Conservation (phyloP, 2,888 invertebrate genomes). For the Pachycephus smyrnensis region DNA sequence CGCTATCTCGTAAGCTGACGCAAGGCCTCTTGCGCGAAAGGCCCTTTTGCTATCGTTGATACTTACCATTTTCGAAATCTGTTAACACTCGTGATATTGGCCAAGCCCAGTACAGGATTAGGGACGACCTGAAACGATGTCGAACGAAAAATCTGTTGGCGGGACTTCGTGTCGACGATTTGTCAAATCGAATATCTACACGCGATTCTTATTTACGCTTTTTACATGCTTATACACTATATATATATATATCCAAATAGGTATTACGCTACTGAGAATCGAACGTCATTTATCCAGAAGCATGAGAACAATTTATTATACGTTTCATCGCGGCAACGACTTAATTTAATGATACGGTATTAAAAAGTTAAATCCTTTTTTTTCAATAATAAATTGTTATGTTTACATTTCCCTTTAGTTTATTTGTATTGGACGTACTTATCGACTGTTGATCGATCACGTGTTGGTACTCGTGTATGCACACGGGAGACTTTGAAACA, state of each 20-base stretch:
- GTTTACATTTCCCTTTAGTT: not conserved
- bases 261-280: too few species aligned
- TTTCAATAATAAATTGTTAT: too few species aligned
- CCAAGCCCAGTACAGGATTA: not conserved
- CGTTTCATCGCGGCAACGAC: too few species aligned
- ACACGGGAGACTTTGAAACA: not conserved
- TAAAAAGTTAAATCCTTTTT: too few species aligned
- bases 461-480: too few species aligned
- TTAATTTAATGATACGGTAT: too few species aligned
- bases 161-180: not conserved
- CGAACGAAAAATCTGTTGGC: not conserved
- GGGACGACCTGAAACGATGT: not conserved
- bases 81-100: not conserved
- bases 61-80: not conserved
- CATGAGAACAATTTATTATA: too few species aligned
- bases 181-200: not conserved
- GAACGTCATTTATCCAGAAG: too few species aligned
- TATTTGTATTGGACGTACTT: not conserved
- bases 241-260: not conserved
- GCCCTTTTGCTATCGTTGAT: not conserved
- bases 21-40: not conserved
- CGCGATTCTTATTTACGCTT: not conserved
- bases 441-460: too few species aligned
- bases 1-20: not conserved
- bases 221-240: not conserved